These are phyloP conservation scores for Tragelaphus scriptus DNA, from an alignment of 2,113 vertebrate genomes.

Conservation along the genomic window DNA sequence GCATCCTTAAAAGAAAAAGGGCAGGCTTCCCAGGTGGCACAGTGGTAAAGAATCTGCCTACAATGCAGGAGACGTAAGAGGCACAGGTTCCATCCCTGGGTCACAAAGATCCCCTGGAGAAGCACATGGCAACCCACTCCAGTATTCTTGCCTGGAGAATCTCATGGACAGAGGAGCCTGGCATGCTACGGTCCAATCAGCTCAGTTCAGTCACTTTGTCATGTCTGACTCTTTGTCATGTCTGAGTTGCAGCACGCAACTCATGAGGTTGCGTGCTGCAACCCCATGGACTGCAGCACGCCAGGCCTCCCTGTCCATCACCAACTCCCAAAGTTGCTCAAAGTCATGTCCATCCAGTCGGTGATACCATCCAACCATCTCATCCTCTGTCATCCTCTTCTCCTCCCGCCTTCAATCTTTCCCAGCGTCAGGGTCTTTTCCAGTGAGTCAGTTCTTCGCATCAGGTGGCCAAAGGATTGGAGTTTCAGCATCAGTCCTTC, in stretches of 20 bases:
- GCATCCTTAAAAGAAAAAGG: background rate
- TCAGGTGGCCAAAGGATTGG: background rate
- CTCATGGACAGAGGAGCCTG: too few relatives aligned
- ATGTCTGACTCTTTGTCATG: background rate
- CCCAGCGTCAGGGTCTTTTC: background rate
- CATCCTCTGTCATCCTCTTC: background rate
- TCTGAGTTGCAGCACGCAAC: too few relatives aligned
- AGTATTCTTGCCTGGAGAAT: too few relatives aligned
- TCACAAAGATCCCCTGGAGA: background rate
- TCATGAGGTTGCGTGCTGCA: background rate
- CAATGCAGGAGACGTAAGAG: background rate
- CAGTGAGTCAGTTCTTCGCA: background rate
- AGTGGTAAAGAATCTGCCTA: background rate
- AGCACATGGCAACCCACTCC: too few relatives aligned
- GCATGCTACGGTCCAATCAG: background rate
- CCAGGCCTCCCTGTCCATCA: background rate
- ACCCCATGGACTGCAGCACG: background rate
- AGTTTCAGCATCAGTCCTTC: background rate
- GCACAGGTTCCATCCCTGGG: background rate
- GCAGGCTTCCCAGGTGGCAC: background rate
- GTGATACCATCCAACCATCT: background rate
- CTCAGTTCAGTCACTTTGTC: background rate
- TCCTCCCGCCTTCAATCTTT: background rate
- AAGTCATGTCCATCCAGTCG: background rate
- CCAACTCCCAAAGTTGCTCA: background rate